phyloP scores from a whole-genome alignment of 2,888 invertebrate genomes.

The Nezara viridula region DNA sequence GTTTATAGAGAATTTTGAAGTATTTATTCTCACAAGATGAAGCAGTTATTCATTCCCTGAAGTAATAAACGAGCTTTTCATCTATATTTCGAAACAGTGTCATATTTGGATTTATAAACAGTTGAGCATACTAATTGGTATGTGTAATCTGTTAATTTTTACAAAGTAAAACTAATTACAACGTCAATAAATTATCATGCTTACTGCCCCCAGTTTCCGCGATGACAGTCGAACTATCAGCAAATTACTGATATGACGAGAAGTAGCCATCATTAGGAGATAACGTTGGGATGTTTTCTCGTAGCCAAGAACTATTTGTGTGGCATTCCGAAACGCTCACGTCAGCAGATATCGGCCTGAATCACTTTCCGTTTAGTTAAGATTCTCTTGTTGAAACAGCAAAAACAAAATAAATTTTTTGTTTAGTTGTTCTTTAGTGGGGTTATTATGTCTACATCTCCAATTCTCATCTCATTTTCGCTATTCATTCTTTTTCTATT shows the following conservation, averaged over 20 bases:
- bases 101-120: too few species aligned
- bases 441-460: neutral
- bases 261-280: neutral
- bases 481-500: too few species aligned
- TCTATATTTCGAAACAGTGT: too few species aligned
- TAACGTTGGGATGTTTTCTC: neutral
- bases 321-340: slow-evolving; percentile 12
- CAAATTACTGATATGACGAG: neutral
- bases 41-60: too few species aligned
- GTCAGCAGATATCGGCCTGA: slow-evolving; percentile 28
- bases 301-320: slow-evolving; percentile 22
- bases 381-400: neutral
- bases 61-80: too few species aligned
- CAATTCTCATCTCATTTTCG: neutral
- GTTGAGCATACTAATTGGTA: too few species aligned
- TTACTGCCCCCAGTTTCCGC: neutral
- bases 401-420: neutral
- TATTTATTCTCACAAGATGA: too few species aligned
- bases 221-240: neutral
- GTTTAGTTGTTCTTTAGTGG: neutral
- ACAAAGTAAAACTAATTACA: neutral
- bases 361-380: slow-evolving; percentile 3
- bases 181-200: neutral
- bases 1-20: too few species aligned
- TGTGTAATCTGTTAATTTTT: neutral